Evolutionary conservation across 1,140 invertebrate genomes (phyloP).

Genomic region (Megathymus violae): DNA sequence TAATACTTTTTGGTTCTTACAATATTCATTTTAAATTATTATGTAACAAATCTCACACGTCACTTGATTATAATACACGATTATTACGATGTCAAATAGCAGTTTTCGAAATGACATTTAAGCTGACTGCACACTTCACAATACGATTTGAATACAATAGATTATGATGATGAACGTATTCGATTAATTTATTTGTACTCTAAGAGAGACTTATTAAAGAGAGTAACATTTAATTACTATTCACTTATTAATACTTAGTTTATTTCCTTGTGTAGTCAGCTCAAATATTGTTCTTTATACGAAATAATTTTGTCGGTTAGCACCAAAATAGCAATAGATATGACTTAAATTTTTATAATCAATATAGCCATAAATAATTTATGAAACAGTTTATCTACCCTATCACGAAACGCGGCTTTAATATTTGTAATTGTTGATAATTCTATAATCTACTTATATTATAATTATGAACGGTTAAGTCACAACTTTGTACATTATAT

Average conservation of each 20-base stretch:
- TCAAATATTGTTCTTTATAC: neutral
- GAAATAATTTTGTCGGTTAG: slow-evolving; percentile 29
- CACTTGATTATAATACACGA: slow-evolving; percentile 1
- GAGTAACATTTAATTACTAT: too few relatives aligned
- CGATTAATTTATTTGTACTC: too few relatives aligned
- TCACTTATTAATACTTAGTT: too few relatives aligned
- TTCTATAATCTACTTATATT: slow-evolving; percentile 4
- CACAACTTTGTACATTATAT: slow-evolving; percentile 61
- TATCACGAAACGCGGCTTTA: neutral
- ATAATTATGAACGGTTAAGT: slow-evolving; percentile 24
- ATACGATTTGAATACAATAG: neutral
- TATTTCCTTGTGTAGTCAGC: slow-evolving; percentile 9
- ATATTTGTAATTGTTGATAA: neutral
- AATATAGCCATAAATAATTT: slow-evolving; percentile 24
- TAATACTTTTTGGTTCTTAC: slow-evolving; percentile 80
- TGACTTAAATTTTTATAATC: neutral
- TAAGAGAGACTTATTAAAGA: too few relatives aligned
- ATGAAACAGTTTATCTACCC: slow-evolving; percentile 12
- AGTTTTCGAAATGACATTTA: slow-evolving; percentile 21
- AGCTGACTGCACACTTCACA: slow-evolving; percentile 1
- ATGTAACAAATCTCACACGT: slow-evolving; percentile 52
- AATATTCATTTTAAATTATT: slow-evolving; percentile 46
- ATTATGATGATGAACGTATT: too few relatives aligned
- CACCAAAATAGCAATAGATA: slow-evolving; percentile 38
- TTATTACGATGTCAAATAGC: slow-evolving; percentile 15